These are phyloP conservation scores for Agrotis exclamationis DNA, from an alignment of 2,888 invertebrate genomes.

Conservation along the genomic window DNA sequence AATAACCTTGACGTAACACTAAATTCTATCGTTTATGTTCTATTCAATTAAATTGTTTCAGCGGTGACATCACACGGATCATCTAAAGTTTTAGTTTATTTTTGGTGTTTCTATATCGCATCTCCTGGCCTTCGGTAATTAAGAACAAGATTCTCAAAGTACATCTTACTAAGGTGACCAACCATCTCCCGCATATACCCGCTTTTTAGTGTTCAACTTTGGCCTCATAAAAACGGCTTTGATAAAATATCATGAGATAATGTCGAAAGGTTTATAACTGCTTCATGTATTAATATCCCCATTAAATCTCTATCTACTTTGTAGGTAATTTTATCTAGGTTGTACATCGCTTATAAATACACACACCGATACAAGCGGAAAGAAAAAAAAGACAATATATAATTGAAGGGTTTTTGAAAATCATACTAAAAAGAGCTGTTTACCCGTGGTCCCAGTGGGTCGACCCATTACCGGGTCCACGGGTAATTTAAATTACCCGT, in stretches of 20 bases:
- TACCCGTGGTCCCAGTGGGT: too few species aligned
- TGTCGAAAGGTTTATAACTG: conserved; percentile 14
- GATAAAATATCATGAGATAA: conserved; percentile 20
- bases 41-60: conserved; percentile 52
- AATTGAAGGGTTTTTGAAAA: too few species aligned
- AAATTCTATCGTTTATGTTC: conserved; percentile 46
- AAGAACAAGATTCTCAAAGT: conserved; percentile 1
- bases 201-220: conserved; percentile 1
- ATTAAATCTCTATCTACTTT: too few species aligned
- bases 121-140: not conserved
- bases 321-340: too few species aligned
- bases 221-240: not conserved
- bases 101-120: not conserved
- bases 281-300: conserved; percentile 1
- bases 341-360: too few species aligned
- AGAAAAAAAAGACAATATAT: too few species aligned
- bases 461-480: too few species aligned
- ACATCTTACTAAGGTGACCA: not conserved
- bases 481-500: too few species aligned
- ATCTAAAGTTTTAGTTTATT: conserved; percentile 26
- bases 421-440: too few species aligned
- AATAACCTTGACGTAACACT: conserved; percentile 49
- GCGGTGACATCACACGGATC: conserved; percentile 47
- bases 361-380: too few species aligned
- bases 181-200: not conserved